These are phyloP conservation scores for Leptinotarsa peninsularis DNA, from an alignment of 2,888 invertebrate species.

Conservation along the genomic window DNA sequence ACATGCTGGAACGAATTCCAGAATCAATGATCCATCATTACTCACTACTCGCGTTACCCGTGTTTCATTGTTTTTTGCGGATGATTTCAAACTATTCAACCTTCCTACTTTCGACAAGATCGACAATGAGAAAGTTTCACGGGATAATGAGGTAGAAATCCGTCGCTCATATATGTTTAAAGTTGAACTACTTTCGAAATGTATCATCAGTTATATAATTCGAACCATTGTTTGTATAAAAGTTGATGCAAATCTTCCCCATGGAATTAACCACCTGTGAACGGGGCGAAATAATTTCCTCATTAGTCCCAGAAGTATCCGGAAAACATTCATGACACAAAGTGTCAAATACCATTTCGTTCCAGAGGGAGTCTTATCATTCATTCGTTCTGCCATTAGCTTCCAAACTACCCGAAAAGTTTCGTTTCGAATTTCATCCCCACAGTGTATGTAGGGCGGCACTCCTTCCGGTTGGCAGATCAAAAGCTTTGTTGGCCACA, in stretches of 20 bases:
- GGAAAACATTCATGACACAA: conserved; percentile 2
- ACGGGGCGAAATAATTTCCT: neutral
- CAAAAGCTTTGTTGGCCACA: conserved; percentile 20
- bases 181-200: too few relatives aligned
- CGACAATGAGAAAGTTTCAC: too few relatives aligned
- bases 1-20: too few relatives aligned
- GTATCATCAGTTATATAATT: too few relatives aligned
- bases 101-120: too few relatives aligned
- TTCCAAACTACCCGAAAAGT: conserved; percentile 28
- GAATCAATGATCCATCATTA: too few relatives aligned
- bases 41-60: too few relatives aligned
- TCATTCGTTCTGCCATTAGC: conserved; percentile 27
- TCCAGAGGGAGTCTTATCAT: conserved; percentile 26
- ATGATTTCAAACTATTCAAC: too few relatives aligned
- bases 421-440: conserved; percentile 26
- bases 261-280: neutral
- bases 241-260: neutral
- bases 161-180: too few relatives aligned
- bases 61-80: too few relatives aligned
- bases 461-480: conserved; percentile 8
- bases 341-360: neutral
- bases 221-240: too few relatives aligned
- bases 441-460: conserved; percentile 17
- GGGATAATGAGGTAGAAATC: too few relatives aligned
- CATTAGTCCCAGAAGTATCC: neutral